Evolutionary conservation across 1,140 invertebrate species (phyloP).

Genomic region (Probaryconus sp.): DNA sequence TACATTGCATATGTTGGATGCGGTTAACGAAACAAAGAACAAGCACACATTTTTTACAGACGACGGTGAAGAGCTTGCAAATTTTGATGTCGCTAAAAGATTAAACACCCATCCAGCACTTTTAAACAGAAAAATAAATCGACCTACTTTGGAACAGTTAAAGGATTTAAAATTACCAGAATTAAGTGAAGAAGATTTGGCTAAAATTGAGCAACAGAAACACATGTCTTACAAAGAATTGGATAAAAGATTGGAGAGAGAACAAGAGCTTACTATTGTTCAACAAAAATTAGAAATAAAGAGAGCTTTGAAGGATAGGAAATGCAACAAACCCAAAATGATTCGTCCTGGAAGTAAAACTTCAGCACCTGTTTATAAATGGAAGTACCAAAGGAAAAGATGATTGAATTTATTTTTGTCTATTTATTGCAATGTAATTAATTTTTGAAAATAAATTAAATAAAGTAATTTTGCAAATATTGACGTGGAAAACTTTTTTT

Average conservation of each 20-base stretch:
- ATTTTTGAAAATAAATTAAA: neutral
- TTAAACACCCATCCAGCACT: conserved; percentile 87
- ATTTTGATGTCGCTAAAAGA: conserved; percentile 85
- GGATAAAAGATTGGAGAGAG: conserved; percentile 87
- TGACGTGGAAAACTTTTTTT: too few species aligned
- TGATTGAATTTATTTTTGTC: conserved; percentile 43
- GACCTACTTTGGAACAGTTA: conserved; percentile 82
- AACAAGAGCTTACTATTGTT: conserved; percentile 88
- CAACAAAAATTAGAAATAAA: conserved; percentile 92
- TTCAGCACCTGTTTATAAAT: conserved; percentile 89
- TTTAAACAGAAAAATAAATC: conserved; percentile 83
- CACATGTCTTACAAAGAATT: conserved; percentile 87
- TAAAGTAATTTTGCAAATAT: neutral
- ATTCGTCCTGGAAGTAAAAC: conserved; percentile 83
- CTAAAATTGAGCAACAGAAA: conserved; percentile 81
- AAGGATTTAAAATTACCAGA: conserved; percentile 80
- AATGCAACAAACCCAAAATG: conserved; percentile 81
- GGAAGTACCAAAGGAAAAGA: conserved; percentile 89
- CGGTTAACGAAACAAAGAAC: conserved; percentile 83
- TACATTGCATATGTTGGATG: conserved; percentile 89
- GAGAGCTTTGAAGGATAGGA: conserved; percentile 84
- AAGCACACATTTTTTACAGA: conserved; percentile 91
- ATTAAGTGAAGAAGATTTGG: conserved; percentile 78
- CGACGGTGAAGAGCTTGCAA: conserved; percentile 80
- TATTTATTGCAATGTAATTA: neutral